Percentiles rank a stretch among this genome's conserved stretches.
These are phyloP conservation scores for Ardeotis arabs DNA, from an alignment of 2,113 vertebrate genomes.

Conservation along the genomic window DNA sequence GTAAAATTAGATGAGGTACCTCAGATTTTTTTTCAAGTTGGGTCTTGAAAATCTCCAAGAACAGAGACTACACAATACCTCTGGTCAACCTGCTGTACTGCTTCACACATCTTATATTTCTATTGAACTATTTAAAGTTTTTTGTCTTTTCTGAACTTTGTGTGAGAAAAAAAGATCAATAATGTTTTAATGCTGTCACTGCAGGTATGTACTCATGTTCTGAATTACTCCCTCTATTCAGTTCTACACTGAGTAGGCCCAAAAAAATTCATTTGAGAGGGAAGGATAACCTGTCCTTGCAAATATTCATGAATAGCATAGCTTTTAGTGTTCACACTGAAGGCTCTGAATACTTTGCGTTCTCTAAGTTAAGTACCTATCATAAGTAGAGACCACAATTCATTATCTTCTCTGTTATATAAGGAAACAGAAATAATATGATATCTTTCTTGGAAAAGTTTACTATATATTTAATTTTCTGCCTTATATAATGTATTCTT, in stretches of 20 bases:
- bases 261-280: background rate
- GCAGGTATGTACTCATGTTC: background rate
- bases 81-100: background rate
- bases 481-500: background rate
- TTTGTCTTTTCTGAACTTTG: background rate
- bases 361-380: background rate
- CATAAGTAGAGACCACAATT: background rate
- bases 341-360: background rate
- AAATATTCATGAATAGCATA: background rate
- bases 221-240: background rate
- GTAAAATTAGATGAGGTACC: background rate
- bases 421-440: background rate
- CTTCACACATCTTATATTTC: background rate
- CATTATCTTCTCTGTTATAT: background rate
- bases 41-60: background rate
- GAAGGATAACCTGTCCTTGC: background rate
- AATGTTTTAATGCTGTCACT: background rate
- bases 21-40: background rate
- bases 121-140: background rate
- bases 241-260: background rate
- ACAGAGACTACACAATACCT: background rate
- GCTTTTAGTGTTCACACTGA: background rate
- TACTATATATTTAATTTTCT: background rate
- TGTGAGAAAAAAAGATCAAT: background rate
- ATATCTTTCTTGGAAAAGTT: background rate